Conservation (phyloP, 2,888 invertebrate genomes). For the Thereva unica region DNA sequence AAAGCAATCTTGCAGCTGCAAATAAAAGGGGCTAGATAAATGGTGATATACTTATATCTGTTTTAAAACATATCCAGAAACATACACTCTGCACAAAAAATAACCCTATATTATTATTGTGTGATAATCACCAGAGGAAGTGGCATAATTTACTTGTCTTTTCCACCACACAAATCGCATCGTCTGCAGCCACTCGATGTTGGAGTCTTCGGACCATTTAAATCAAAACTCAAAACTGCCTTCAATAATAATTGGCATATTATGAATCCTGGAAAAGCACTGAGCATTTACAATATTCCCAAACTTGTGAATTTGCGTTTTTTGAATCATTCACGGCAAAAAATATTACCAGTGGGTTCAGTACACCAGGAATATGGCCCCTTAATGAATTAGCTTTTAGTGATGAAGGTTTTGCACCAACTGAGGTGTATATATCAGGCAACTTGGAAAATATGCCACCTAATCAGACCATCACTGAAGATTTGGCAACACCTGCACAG, state of each 20-base stretch:
- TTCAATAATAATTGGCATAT: conserved; percentile 9
- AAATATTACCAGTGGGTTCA: background rate
- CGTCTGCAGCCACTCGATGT: conserved; percentile 39
- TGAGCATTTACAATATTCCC: background rate
- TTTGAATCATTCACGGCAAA: background rate
- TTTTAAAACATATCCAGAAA: conserved; percentile 44
- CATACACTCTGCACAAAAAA: too few species aligned
- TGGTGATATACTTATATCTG: conserved; percentile 43
- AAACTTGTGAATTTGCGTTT: background rate
- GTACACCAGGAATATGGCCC: background rate
- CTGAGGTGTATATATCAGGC: too few species aligned
- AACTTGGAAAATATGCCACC: too few species aligned
- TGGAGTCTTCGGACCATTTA: too few species aligned
- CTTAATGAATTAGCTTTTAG: background rate
- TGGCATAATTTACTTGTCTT: conserved; percentile 46
- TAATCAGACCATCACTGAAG: too few species aligned
- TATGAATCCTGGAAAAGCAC: background rate
- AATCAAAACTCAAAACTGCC: conserved; percentile 35
- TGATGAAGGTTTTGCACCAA: background rate
- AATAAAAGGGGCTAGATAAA: conserved; percentile 48
- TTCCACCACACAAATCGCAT: conserved; percentile 36
- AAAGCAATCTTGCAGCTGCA: too few species aligned
- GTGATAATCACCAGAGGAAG: conserved; percentile 50
- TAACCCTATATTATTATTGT: too few species aligned
- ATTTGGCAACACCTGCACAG: too few species aligned